Evolutionary conservation across 2,888 invertebrate genomes (phyloP), one percentile per base, ranked within the genome.

Genomic region (Abscondita cerata): DNA sequence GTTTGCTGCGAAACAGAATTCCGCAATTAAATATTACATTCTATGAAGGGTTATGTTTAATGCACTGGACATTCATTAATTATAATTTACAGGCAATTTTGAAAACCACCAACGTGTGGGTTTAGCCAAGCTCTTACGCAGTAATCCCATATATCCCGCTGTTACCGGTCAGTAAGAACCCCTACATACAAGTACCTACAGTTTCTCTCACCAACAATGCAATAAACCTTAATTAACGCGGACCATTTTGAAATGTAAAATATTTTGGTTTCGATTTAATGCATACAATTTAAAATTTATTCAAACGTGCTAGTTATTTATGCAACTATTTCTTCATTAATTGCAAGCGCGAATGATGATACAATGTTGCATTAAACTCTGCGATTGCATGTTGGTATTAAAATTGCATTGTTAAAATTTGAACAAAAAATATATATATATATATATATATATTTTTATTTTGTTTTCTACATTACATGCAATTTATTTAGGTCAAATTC

Each of bases 51-150:
- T 48, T 57, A 57, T 34, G 40, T 62, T 48, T 62, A 62, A 62
- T 59, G 55, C 59, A 59, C 44, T 58, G 55, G 54, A 63, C 63
- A 52, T 59, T 40, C 59, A 59, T 63, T 63, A 63, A 55, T 63
- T 63, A 59, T 59, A 63, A 59, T 63, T 63, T 63, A 63, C 54
- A 59, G 58, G 58, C 59, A 58, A 62, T 62, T 62, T 47, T 54
- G 31, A 47, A 54, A 53, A 47, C 62, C 62, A 54, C 54, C 58
- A 62, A 58, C 53, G 58, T 58, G 62, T 59, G 59, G 62, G 54
- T 62, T 62, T 62, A 62, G 59, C 54, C n/a, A 51, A 55, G 57
- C 50, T 55, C 62, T 58, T 62, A 62, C 52, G 47, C 57, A 52
- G 54, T 62, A 62, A 62, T 62, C 62, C 62, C 31, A 40, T 55